Evolutionary conservation across 2,888 invertebrate species (phyloP), one percentile per base, ranked within the genome.

Genomic region (Acanthopleura granulata): DNA sequence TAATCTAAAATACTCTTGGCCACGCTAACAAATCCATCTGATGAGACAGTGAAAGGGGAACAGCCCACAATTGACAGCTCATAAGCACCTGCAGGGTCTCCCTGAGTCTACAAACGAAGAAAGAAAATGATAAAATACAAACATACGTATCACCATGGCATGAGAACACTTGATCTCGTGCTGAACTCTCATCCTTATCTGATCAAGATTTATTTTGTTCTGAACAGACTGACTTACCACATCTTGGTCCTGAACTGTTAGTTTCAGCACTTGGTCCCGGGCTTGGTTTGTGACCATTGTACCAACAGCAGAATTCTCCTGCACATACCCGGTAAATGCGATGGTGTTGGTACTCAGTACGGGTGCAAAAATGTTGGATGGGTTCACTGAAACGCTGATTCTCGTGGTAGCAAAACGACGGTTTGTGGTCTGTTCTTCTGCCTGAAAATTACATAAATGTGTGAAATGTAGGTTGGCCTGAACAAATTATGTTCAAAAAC

Each of bases 171-270:
- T 3, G 40, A 40, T 40, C 4, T 40, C 40, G 3, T 40, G 40
- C 4, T 40, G 4, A 40, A 40, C 9, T 40, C 9, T 6, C 40
- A 40, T 40, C 4, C 40, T 6, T 40, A 9, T 40, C 40, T 40
- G 40, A 9, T 40, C 9, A 3, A 40, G 9, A 40, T 40, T 40
- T 40, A 9, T 3, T n/a, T 40, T 40, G 40, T 40, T 40, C 40
- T 6, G 3, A 12, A 16, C 30, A 49, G 9, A n/a, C 4, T 9
- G 15, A 79, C 85, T 80, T 79, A 88, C 88, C 80, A 82, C 79
- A 76, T 88, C 88, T 11, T 79, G 80, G 76, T 88, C 88, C 9
- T 76, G 79, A 51, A 84, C 82, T 0, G 74, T 51, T 16, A 88
- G 72, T 62, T 79, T 72, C 11, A 88, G 74, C 4, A 78, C 76